Evolutionary conservation across 1,140 invertebrate genomes (phyloP).

Genomic region (Penaeus chinensis): DNA sequence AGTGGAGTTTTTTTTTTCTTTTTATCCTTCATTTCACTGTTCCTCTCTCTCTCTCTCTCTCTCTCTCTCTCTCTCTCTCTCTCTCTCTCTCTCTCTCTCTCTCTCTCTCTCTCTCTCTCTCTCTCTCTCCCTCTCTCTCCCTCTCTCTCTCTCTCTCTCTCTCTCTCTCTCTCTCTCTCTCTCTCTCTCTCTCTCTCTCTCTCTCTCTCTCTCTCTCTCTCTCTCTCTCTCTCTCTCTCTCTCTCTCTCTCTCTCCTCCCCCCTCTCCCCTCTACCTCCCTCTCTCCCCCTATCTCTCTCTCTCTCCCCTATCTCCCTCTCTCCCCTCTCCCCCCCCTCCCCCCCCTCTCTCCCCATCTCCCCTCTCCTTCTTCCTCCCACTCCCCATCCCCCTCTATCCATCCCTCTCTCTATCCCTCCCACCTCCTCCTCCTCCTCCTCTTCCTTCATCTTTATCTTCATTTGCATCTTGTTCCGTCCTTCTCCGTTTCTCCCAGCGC

Average conservation of each 20-base stretch:
- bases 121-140: slow-evolving; percentile 25
- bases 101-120: slow-evolving; percentile 34
- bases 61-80: neutral
- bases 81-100: neutral
- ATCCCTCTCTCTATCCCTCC: neutral
- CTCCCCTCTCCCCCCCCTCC: neutral
- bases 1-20: no score
- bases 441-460: neutral
- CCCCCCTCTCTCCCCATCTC: neutral
- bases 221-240: neutral
- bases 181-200: neutral
- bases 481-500: neutral
- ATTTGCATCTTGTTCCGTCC: neutral
- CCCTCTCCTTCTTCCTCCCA: neutral
- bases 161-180: slow-evolving; percentile 6
- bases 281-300: neutral
- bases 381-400: neutral
- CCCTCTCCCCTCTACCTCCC: neutral
- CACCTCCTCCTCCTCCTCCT: neutral
- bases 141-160: neutral
- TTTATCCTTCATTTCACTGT: no score
- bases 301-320: no score
- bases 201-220: neutral
- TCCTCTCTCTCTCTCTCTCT: no score
- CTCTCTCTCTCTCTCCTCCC: neutral